phyloP scores from a whole-genome alignment of 2,888 invertebrate genomes.

The Protophormia terraenovae region DNA sequence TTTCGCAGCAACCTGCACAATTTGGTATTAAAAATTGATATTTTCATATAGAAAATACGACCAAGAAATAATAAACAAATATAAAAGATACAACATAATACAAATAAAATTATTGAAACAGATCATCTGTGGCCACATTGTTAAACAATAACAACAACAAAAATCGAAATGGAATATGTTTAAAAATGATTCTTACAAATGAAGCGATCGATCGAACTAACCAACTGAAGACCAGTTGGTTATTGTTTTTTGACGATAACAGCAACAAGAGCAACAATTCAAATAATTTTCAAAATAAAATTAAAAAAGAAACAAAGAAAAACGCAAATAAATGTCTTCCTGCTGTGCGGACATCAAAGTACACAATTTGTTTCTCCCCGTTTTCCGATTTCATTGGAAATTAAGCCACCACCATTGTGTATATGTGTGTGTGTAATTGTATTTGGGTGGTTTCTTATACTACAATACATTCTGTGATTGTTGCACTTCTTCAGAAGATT shows the following conservation, averaged over 20 bases:
- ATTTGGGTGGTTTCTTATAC: slow-evolving; percentile 28
- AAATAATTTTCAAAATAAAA: slow-evolving; percentile 42
- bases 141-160: not conserved
- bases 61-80: slow-evolving; percentile 19
- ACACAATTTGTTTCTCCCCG: slow-evolving; percentile 35
- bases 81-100: not conserved
- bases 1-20: slow-evolving; percentile 9
- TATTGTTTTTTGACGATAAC: slow-evolving; percentile 58
- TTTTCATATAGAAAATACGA: slow-evolving; percentile 35
- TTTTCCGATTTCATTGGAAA: slow-evolving; percentile 5
- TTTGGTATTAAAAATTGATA: slow-evolving; percentile 34
- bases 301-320: not conserved
- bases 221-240: slow-evolving; percentile 53
- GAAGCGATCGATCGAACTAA: not conserved
- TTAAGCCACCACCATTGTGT: slow-evolving; percentile 6
- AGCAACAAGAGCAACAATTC: slow-evolving; percentile 51
- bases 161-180: too few relatives aligned
- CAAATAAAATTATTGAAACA: slow-evolving; percentile 8
- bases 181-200: not conserved
- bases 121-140: slow-evolving; percentile 60
- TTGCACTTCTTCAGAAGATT: slow-evolving; percentile 49
- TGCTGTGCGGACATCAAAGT: slow-evolving; percentile 67
- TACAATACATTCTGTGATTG: slow-evolving; percentile 4
- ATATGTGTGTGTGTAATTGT: not conserved
- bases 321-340: slow-evolving; percentile 58